These are phyloP conservation scores for Ooceraea biroi DNA, from an alignment of 1,140 invertebrate species.

Conservation along the genomic window DNA sequence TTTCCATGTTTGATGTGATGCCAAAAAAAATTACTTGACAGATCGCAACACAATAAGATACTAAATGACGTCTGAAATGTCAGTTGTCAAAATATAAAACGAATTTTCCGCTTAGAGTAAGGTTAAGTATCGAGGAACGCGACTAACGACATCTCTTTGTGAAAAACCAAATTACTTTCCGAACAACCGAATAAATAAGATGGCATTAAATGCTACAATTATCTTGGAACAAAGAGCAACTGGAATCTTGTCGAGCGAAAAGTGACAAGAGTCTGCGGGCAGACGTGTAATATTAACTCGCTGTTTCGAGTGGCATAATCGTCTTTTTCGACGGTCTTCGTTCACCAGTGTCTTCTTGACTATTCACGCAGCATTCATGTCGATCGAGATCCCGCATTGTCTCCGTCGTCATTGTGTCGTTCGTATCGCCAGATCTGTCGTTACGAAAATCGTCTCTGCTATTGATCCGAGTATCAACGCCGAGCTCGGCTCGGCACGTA, in stretches of 20 bases:
- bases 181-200: background rate
- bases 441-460: constrained; percentile 35
- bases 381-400: constrained; percentile 3
- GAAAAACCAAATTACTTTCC: no score
- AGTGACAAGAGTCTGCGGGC: background rate
- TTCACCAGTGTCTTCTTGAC: background rate
- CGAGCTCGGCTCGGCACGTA: background rate
- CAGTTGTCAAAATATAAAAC: no score
- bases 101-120: no score
- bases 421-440: constrained; percentile 22
- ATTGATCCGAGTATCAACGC: background rate
- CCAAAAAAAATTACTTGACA: no score
- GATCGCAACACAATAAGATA: no score
- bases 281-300: background rate
- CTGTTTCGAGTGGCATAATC: constrained; percentile 23
- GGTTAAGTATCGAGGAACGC: no score
- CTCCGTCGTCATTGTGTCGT: constrained; percentile 22
- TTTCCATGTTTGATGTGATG: no score
- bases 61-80: no score
- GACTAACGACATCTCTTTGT: no score
- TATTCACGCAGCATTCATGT: background rate
- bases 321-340: constrained; percentile 14
- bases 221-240: background rate
- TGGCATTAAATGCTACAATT: background rate
- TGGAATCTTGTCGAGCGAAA: background rate